Base-by-base conservation (phyloP, 1,140 invertebrate genomes). In the Gryon sp. region DNA sequence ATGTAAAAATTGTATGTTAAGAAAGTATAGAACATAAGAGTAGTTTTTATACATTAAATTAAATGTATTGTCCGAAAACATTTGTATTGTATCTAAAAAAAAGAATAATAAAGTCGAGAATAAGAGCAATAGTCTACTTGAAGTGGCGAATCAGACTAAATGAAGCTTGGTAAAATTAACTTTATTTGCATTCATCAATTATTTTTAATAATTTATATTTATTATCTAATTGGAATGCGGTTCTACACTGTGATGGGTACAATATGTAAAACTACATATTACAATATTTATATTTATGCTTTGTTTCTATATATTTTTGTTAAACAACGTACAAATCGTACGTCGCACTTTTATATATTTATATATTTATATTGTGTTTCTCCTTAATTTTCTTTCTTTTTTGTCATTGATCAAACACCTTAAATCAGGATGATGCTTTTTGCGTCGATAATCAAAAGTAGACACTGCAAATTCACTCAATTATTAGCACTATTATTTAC, bases 201-300 rank as follows among this genome's bases (percentile, higher is more conserved):
- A 57, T 69, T 57, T 65, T 60, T 50, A 74, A 74, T 74, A 65
- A 74, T 74, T 74, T 74, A 75, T 82, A 76, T 85, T 80, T 81
- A 70, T 86, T 86, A 60, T 82, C 83, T 87, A 88, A 79, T 78
- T 86, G 86, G 86, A 88, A 87, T 88, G 86, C 86, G 80, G 84
- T 80, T 86, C 86, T 86, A 88, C 84, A 88, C 80, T 86, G 83
- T 83, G 83, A 83, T 68, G 80, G 82, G 82, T 87, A 88, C 82
- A 86, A 87, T 86, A 87, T 88, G 86, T 88, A 87, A 88, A 88
- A 88, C 86, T 88, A 88, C 83, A 84, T 81, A 78, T 82, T 87
- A 86, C 81, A 80, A 82, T 87, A 86, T 84, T 79, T 82, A 80
- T 83, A 83, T 69, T 75, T 79, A 80, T 80, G 76, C 14, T 72